Conservation (phyloP, 1,140 invertebrate species). For the Brachionus rubens region DNA sequence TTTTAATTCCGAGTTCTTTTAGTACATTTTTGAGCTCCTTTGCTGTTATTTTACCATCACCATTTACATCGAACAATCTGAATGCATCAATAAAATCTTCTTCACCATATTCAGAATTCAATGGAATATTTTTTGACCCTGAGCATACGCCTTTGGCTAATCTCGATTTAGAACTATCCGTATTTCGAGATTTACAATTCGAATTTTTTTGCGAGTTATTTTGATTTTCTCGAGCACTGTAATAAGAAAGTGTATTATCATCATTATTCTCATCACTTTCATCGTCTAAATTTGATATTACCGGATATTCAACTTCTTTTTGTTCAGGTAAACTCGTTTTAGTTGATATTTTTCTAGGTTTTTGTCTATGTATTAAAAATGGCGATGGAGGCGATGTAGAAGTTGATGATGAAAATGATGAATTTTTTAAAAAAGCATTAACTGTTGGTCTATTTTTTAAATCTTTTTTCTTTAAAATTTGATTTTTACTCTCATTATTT, state of each 20-base stretch:
- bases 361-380: background rate
- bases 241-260: background rate
- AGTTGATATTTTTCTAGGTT: background rate
- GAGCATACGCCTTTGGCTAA: slow-evolving; percentile 10
- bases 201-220: background rate
- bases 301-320: background rate
- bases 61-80: slow-evolving; percentile 36
- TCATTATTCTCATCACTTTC: background rate
- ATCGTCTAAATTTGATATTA: background rate
- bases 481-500: background rate
- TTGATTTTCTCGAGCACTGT: background rate
- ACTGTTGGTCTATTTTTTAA: background rate
- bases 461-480: background rate
- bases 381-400: slow-evolving; percentile 2
- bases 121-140: slow-evolving; percentile 1
- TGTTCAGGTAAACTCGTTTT: background rate
- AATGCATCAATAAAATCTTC: slow-evolving; percentile 45
- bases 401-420: slow-evolving; percentile 18
- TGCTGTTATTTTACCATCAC: slow-evolving; percentile 45
- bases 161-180: background rate
- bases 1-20: slow-evolving; percentile 42
- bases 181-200: background rate
- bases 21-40: slow-evolving; percentile 45
- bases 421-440: slow-evolving; percentile 23
- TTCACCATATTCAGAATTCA: slow-evolving; percentile 44